Percentiles rank a stretch among this genome's conserved stretches.
phyloP scores from a whole-genome alignment of 2,888 invertebrate genomes.

The Callinectes sapidus region DNA sequence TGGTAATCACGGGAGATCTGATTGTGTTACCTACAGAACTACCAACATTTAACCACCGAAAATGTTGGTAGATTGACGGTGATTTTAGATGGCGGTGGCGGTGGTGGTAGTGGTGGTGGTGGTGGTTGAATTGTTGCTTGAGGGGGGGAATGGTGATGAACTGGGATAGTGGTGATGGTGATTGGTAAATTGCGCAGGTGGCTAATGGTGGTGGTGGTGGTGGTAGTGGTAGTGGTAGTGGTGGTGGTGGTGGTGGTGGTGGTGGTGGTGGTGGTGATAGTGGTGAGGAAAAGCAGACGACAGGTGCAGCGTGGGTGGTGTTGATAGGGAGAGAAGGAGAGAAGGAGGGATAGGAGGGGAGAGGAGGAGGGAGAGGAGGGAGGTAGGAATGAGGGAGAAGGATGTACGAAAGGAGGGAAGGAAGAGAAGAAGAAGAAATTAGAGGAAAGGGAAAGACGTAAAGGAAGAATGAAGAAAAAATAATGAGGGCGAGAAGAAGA shows the following conservation, averaged over 20 bases:
- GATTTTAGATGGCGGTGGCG: background rate
- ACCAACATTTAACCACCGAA: background rate
- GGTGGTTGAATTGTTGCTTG: background rate
- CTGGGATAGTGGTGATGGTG: background rate
- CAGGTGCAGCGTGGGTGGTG: slow-evolving; percentile 11
- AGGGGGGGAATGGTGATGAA: background rate
- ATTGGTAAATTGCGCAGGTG: background rate
- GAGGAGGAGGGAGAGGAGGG: background rate
- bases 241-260: slow-evolving; percentile 24
- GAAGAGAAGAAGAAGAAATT: background rate
- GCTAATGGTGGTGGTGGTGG: slow-evolving; percentile 6
- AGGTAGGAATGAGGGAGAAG: background rate
- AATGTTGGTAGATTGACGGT: background rate
- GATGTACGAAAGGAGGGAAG: background rate
- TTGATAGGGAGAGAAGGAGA: background rate
- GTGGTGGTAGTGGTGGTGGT: background rate
- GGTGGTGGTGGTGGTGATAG: background rate
- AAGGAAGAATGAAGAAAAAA: background rate
- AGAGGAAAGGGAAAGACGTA: background rate
- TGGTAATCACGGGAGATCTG: background rate
- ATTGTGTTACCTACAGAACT: background rate
- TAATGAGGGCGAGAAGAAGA: background rate
- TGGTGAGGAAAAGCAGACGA: slow-evolving; percentile 6
- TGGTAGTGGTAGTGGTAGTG: background rate
- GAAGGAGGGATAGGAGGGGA: too few species aligned